A percentile compares a stretch with the other conserved stretches of the same genome.
Evolutionary conservation across 2,888 invertebrate species (phyloP).

Genomic region (Noctua comes): DNA sequence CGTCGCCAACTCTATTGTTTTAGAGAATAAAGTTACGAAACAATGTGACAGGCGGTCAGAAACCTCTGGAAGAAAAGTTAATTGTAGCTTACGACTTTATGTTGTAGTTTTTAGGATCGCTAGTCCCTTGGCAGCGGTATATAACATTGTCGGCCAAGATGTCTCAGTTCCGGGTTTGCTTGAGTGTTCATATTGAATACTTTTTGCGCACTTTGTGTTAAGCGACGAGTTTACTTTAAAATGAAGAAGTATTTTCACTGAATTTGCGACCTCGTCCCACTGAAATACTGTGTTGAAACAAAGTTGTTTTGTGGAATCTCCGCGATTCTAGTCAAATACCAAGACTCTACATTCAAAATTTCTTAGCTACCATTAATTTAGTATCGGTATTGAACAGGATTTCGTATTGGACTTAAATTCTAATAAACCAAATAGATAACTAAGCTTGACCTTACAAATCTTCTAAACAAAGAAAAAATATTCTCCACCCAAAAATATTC

Average conservation of each 20-base stretch:
- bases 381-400: neutral
- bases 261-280: neutral
- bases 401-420: neutral
- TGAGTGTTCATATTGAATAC: conserved; percentile 40
- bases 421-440: neutral
- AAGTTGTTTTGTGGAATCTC: neutral
- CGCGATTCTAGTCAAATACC: neutral
- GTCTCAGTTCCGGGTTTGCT: conserved; percentile 52
- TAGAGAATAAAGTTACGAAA: conserved; percentile 28
- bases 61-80: conserved; percentile 30
- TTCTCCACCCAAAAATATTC: neutral
- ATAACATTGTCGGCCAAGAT: conserved; percentile 33
- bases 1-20: conserved; percentile 24
- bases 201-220: conserved; percentile 51
- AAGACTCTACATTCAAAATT: neutral
- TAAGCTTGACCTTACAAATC: neutral
- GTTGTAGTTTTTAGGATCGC: conserved; percentile 25
- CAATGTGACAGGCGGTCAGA: conserved; percentile 45
- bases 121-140: conserved; percentile 43
- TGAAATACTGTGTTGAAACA: conserved; percentile 1
- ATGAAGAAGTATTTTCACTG: conserved; percentile 20
- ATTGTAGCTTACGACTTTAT: conserved; percentile 45
- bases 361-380: no score
- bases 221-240: conserved; percentile 40
- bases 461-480: neutral